Percentiles rank a stretch among this genome's conserved stretches.
Evolutionary conservation across 2,888 invertebrate species (phyloP).

Genomic region (Nephrotoma appendiculata): DNA sequence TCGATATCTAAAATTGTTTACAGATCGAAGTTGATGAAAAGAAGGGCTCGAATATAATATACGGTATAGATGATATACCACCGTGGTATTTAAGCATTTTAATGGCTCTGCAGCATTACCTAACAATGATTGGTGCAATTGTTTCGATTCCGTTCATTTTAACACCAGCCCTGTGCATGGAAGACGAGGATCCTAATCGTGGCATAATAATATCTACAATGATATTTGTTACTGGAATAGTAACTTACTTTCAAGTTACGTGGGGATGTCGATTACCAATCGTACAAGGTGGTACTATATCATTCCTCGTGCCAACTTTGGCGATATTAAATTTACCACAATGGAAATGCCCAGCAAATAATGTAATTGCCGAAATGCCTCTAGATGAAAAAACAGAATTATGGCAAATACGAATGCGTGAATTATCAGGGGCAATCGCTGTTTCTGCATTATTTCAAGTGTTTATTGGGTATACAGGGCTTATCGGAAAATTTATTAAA

Average conservation of each 20-base stretch:
- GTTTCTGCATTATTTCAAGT: conserved; percentile 64
- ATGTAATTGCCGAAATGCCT: conserved; percentile 38
- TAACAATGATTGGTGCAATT: conserved; percentile 76
- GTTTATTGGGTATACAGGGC: conserved; percentile 53
- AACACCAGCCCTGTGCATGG: conserved; percentile 68
- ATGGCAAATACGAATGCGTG: conserved; percentile 65
- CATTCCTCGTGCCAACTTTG: conserved; percentile 63
- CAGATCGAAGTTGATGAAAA: conserved; percentile 11
- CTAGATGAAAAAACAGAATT: conserved; percentile 40
- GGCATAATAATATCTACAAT: conserved; percentile 69
- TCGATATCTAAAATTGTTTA: background rate
- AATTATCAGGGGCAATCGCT: conserved; percentile 70
- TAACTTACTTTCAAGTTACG: conserved; percentile 58
- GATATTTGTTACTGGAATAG: conserved; percentile 67
- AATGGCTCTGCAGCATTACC: conserved; percentile 70
- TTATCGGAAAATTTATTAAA: conserved; percentile 57
- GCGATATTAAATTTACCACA: conserved; percentile 56
- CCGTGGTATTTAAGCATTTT: conserved; percentile 75
- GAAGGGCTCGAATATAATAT: conserved; percentile 31
- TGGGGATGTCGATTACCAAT: conserved; percentile 62
- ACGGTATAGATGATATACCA: conserved; percentile 66
- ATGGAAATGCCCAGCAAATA: conserved; percentile 51
- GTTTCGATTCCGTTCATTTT: conserved; percentile 70
- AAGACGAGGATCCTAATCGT: conserved; percentile 54
- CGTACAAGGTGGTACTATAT: conserved; percentile 66